A percentile compares a stretch with the other conserved stretches of the same genome.
Evolutionary conservation across 2,797 vertebrate genomes (phyloP).

Genomic region (Potorous gilbertii): DNA sequence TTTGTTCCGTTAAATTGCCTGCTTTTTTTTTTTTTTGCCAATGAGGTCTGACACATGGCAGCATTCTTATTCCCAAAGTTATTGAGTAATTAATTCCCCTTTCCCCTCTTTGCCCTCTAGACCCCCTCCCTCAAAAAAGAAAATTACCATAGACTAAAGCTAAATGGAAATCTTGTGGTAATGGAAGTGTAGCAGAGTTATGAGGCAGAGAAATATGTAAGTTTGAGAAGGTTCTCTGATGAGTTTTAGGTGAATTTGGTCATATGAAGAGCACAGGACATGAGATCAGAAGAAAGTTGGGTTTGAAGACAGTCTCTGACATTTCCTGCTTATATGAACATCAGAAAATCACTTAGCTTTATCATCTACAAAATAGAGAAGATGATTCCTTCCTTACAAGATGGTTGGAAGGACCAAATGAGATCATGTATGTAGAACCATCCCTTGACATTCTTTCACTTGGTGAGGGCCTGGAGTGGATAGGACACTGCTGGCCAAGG

Average conservation of each 20-base stretch:
- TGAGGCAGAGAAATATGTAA: background rate
- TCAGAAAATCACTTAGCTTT: background rate
- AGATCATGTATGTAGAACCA: background rate
- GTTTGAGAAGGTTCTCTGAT: background rate
- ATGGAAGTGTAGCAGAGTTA: background rate
- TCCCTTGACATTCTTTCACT: background rate
- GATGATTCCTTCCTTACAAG: background rate
- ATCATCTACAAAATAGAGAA: conserved; percentile 15
- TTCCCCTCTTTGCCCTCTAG: background rate
- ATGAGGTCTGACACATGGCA: background rate
- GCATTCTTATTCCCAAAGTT: conserved; percentile 22
- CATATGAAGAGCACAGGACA: background rate
- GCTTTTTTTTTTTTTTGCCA: background rate
- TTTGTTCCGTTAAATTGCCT: conserved; percentile 1
- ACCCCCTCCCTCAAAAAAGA: background rate
- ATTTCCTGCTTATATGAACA: conserved; percentile 3
- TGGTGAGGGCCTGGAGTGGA: background rate
- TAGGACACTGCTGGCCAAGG: background rate
- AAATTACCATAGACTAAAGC: background rate
- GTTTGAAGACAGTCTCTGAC: background rate
- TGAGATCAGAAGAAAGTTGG: background rate
- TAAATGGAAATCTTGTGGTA: background rate
- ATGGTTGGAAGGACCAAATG: conserved; percentile 4
- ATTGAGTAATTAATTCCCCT: background rate
- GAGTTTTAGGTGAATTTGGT: background rate